Base-by-base conservation (phyloP, 2,888 invertebrate species). In the Diabrotica balteata region DNA sequence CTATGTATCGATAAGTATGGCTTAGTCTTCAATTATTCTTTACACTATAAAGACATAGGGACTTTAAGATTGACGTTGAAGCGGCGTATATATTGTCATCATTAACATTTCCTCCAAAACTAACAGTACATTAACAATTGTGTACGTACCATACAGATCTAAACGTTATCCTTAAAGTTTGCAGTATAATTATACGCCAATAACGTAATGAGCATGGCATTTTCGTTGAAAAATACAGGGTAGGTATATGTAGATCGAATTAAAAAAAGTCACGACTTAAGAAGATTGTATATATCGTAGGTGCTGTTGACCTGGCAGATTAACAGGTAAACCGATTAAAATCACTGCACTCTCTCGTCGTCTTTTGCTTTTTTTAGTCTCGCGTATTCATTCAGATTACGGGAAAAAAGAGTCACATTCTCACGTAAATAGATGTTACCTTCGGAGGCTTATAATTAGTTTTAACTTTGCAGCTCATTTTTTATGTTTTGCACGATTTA, bases 281-380 rank as follows among this genome's bases (percentile, higher is more conserved):
- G 74, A 75, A 78, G 76, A 78, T 78, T 79, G 77, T 76, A 77
- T 76, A 78, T 76, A 78, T 76, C 75, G 75, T 76, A 79, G 76
- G 78, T 81, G 82, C 78, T 82, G 79, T 82, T 82, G 82, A 82
- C 81, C 81, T 77, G 76, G 77, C 77, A 81, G 81, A 82, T 82
- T 81, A 82, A 81, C 81, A 81, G 80, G 81, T 82, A 81, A 82
- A 82, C 79, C 81, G 82, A 82, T 82, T 81, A 81, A 82, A 81
- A 80, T 80, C 79, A 80, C 78, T 59, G 57, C 57, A 51, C 53
- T 59, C 47, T 55, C 55, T 43, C 55, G 9, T 63, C 63, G 55
- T 49, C 55, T 63, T 32, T 53, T 59, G 22, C 54, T 42, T 59
- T 59, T 46, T 59, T 47, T 59, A 61, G 32, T 52, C 45, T 61